A percentile compares a stretch with the other conserved stretches of the same genome.
Conservation (phyloP, 2,113 vertebrate species). For the Narcine bancroftii region DNA sequence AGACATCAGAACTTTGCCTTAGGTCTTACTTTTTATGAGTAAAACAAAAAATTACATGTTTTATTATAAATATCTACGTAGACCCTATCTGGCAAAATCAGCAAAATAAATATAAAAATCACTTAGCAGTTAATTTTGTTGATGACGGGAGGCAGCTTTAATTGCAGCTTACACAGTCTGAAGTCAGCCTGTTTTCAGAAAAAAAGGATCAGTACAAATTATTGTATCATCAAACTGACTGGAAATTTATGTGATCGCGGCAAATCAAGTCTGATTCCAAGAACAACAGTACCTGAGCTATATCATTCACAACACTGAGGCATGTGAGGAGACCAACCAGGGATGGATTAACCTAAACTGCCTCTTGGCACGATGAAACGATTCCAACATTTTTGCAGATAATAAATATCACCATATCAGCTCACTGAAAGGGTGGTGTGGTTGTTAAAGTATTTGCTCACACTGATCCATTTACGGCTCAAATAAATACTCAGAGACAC, state of each 20-base stretch:
- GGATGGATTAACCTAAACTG: slow-evolving; percentile 13
- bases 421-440: background rate
- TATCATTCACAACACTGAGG: background rate
- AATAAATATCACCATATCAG: background rate
- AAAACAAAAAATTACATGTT: slow-evolving; percentile 23
- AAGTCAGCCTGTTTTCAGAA: background rate
- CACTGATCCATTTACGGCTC: background rate
- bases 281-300: slow-evolving; percentile 20
- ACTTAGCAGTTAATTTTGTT: slow-evolving; percentile 26
- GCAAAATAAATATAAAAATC: slow-evolving; percentile 29
- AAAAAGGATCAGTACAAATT: background rate
- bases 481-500: background rate
- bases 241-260: background rate
- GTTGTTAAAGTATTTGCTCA: background rate
- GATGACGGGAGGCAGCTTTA: background rate
- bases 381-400: background rate
- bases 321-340: background rate
- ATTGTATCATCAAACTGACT: slow-evolving; percentile 15
- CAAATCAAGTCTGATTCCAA: background rate
- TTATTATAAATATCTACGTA: slow-evolving; percentile 18
- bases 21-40: slow-evolving; percentile 12
- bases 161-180: background rate
- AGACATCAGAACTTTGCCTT: slow-evolving; percentile 31
- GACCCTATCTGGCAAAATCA: background rate
- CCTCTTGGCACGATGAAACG: background rate